These are phyloP conservation scores for Platysternon megacephalum DNA, from an alignment of 2,113 vertebrate species.

Conservation along the genomic window DNA sequence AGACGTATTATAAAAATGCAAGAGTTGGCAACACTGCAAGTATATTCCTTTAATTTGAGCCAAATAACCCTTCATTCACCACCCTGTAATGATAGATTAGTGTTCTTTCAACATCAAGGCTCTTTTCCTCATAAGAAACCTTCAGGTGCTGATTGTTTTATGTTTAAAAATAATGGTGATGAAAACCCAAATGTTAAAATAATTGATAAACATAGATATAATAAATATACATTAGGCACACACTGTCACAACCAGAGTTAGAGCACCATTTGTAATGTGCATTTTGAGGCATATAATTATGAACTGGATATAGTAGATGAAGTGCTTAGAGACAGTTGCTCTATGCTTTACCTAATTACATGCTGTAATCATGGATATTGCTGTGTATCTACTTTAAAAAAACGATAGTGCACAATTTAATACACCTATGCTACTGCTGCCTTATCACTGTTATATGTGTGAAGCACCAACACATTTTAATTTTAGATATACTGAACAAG, in stretches of 20 bases:
- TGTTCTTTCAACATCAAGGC: not conserved
- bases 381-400: not conserved
- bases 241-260: not conserved
- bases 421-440: not conserved
- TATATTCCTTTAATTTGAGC: not conserved
- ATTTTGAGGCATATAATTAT: not conserved
- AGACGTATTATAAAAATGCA: not conserved
- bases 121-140: not conserved
- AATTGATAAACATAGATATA: not conserved
- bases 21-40: not conserved
- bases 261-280: not conserved
- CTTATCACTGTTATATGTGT: not conserved
- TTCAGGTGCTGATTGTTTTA: not conserved
- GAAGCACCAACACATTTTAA: not conserved
- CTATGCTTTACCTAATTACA: not conserved
- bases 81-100: not conserved
- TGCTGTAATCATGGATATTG: not conserved
- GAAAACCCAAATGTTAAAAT: not conserved
- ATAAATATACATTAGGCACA: not conserved
- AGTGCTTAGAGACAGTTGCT: not conserved
- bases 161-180: not conserved
- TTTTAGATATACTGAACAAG: not conserved
- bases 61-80: not conserved
- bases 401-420: not conserved
- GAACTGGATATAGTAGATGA: not conserved